Percentiles rank a stretch among this genome's conserved stretches.
These are phyloP conservation scores for Musca vetustissima DNA, from an alignment of 1,140 invertebrate species.

Conservation along the genomic window DNA sequence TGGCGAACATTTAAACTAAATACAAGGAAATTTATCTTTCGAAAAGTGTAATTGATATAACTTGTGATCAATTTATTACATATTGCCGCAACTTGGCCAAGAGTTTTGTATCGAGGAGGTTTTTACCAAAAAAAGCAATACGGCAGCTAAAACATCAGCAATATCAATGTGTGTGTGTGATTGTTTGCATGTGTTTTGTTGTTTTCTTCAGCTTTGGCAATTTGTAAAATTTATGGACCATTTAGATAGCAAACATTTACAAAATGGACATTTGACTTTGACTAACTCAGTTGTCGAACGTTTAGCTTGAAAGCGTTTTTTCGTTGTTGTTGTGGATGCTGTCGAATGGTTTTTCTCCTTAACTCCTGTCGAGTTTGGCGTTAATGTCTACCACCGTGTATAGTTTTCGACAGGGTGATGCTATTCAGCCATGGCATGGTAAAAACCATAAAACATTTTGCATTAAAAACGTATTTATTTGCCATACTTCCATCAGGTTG, in stretches of 20 bases:
- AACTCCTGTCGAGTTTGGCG: no score
- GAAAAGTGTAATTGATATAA: slow-evolving; percentile 18
- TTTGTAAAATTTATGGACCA: slow-evolving; percentile 24
- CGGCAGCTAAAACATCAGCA: no score
- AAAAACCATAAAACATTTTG: slow-evolving; percentile 16
- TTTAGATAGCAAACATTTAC: slow-evolving; percentile 24
- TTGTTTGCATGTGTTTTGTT: background rate
- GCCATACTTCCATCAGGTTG: background rate
- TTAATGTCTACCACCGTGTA: no score
- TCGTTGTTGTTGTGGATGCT: background rate
- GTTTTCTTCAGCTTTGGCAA: background rate
- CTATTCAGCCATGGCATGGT: no score
- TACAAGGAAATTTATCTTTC: slow-evolving; percentile 15
- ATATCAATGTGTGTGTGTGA: background rate
- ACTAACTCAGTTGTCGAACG: no score
- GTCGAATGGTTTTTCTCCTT: no score
- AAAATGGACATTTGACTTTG: slow-evolving; percentile 24
- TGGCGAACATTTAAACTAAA: slow-evolving; percentile 17
- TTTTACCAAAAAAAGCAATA: background rate
- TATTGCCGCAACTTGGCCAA: background rate
- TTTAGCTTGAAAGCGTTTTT: background rate
- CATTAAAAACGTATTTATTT: slow-evolving; percentile 20
- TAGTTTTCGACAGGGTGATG: no score
- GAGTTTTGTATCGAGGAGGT: background rate
- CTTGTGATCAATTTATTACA: slow-evolving; percentile 23